A percentile compares a stretch with the other conserved stretches of the same genome.
Conservation (phyloP, 2,797 vertebrate genomes). For the Babyrousa celebensis region DNA sequence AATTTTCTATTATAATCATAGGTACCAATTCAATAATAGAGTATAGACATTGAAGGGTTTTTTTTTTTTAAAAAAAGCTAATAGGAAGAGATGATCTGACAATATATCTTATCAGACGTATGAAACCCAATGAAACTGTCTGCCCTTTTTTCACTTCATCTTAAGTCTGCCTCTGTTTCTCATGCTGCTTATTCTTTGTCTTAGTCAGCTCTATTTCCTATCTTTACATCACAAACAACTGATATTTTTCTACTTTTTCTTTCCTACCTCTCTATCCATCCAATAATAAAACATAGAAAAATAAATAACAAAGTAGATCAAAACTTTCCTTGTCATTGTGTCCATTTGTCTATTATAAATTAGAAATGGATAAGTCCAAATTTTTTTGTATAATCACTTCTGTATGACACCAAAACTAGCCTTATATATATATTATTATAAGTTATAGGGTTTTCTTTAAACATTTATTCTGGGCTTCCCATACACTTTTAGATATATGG, state of each 20-base stretch:
- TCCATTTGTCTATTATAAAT: slow-evolving; percentile 56
- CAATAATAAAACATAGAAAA: slow-evolving; percentile 59
- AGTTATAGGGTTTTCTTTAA: slow-evolving; percentile 40
- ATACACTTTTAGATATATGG: slow-evolving; percentile 33
- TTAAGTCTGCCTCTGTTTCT: slow-evolving; percentile 36
- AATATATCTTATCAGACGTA: slow-evolving; percentile 38
- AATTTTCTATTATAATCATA: slow-evolving; percentile 19
- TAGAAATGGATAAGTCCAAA: slow-evolving; percentile 29
- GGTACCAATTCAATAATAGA: slow-evolving; percentile 53
- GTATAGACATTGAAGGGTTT: neutral
- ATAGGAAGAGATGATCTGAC: slow-evolving; percentile 41
- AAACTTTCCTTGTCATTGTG: slow-evolving; percentile 35
- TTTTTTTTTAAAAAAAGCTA: neutral
- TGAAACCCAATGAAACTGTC: neutral
- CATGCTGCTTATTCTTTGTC: slow-evolving; percentile 55
- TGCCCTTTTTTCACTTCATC: neutral
- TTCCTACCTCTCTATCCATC: slow-evolving; percentile 48
- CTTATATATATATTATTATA: slow-evolving; percentile 19
- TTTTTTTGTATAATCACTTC: slow-evolving; percentile 50
- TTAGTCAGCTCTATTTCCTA: slow-evolving; percentile 31
- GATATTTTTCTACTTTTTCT: slow-evolving; percentile 52
- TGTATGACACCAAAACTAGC: slow-evolving; percentile 37
- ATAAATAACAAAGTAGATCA: slow-evolving; percentile 62
- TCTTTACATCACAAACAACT: slow-evolving; percentile 22
- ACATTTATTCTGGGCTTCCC: slow-evolving; percentile 7